A percentile compares a stretch with the other conserved stretches of the same genome.
Conservation (phyloP, 2,113 vertebrate genomes). For the Pituophis catenifer region DNA sequence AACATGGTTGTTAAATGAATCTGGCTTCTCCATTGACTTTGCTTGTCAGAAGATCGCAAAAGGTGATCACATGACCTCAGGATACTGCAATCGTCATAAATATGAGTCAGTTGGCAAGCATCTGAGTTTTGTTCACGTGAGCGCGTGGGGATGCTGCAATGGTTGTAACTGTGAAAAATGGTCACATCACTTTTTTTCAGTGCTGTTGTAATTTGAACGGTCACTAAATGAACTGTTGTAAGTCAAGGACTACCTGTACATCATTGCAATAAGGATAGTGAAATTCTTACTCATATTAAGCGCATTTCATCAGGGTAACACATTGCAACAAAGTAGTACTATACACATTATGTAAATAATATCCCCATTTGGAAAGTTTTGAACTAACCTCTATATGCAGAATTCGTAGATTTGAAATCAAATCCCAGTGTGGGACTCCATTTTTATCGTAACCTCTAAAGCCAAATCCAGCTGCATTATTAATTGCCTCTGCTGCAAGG, state of each 20-base stretch:
- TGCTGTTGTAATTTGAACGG: not conserved
- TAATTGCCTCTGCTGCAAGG: constrained; percentile 90
- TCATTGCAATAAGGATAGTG: not conserved
- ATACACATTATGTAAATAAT: not conserved
- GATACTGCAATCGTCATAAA: not conserved
- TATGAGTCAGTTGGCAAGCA: not conserved
- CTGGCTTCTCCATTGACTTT: not conserved
- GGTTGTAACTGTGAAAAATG: no score
- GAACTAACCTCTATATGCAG: constrained; percentile 90
- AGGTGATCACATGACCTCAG: not conserved
- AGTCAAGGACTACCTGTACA: not conserved
- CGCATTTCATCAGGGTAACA: not conserved
- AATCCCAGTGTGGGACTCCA: constrained; percentile 86
- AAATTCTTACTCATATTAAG: not conserved
- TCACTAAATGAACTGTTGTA: not conserved
- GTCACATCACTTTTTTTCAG: not conserved
- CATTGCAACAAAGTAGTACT: not conserved
- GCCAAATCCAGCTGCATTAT: constrained; percentile 98
- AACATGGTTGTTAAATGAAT: not conserved
- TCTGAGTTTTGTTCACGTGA: not conserved
- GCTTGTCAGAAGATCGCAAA: not conserved
- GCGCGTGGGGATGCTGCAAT: not conserved
- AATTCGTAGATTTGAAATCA: constrained; percentile 94
- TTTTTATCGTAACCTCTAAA: constrained; percentile 93
- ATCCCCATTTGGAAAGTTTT: not conserved